Evolutionary conservation across 2,888 invertebrate species (phyloP), one percentile per base, ranked within the genome.

Genomic region (Tetramorium bicarinatum): DNA sequence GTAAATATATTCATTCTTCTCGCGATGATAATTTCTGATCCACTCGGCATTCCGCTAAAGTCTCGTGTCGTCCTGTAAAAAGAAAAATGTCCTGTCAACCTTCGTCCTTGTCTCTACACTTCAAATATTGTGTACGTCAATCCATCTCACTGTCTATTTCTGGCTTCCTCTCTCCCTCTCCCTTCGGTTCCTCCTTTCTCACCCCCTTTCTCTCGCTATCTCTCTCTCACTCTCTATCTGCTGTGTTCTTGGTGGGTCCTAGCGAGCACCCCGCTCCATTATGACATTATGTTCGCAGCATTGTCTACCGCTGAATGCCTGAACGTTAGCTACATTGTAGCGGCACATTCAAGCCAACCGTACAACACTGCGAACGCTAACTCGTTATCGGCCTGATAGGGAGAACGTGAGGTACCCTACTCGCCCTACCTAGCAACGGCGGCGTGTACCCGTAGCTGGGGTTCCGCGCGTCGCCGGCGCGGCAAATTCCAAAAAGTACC

Each of bases 241-340:
- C 82, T 85, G 81, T 83, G 89, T 91, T 91, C 92, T 90, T 89
- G 90, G 87, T 90, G 89, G 87, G 87, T 88, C 87, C 91, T 89
- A 86, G 81, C 82, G 87, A 86, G 89, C 91, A 86, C 91, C 92
- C 90, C 91, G 91, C 93, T 93, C 94, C 92, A 94, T 94, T 94
- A 94, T 94, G 92, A 93, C 94, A 94, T 94, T 94, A 94, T 94
- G 93, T 93, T 93, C 92, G 89, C 87, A 90, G 91, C 91, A 94
- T 94, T 94, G 94, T 94, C 93, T 93, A 91, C 84, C 89, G 88
- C 87, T 94, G 94, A 94, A 94, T 94, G 92, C 93, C 93, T 94
- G 93, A 94, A 94, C 92, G 94, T 94, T 93, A 93, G 92, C 93
- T 93, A 94, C 94, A 94, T 94, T 93, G 94, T 94, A 91, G 91